Base-by-base conservation (phyloP, 2,888 invertebrate species). In the Tetragnatha montana region DNA sequence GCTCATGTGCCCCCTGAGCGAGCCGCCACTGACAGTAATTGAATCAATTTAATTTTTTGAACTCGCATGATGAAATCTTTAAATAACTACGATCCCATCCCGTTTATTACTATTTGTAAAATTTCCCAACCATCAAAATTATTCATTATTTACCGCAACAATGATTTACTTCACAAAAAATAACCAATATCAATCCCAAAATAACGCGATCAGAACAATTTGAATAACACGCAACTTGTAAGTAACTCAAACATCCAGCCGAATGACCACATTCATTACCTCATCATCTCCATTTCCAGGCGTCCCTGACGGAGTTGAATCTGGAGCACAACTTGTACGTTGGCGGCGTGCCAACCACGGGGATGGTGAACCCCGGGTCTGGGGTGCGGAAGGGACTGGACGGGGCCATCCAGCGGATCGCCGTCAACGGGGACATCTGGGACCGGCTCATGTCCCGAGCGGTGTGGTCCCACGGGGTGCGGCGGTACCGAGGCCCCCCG, bases 361-460 rank as follows among this genome's bases (percentile, higher is more conserved):
- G 92, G 84, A 92, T 93, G 90, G 92, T 94, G 68, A 94, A 94
- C 85, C 92, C 93, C 4, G 94, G 94, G 80, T 92, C 94, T 2
- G 93, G 93, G 4, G 93, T 94, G 22, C 92, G 92, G 8, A 87
- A 92, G 50, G 97, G 97, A 93, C 96, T 97, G 93, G 95, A 95
- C 93, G 98, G 98, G 87, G 96, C 97, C 22, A 95, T 98, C 92
- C 97, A 97, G 94, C 95, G 96, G 94, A 95, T 98, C 92, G 95
- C 96, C 93, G 95, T 97, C 91, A 97, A 97, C 93, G 97, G 97
- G 60, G 95, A 95, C 92, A 95, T 96, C 81, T 95, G 95, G 91
- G 94, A 94, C 89, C 93, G 93, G 90, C 92, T 94, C 73, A 93
- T 93, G 91, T 92, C 92, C 50, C 91, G 93, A 35, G 93, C 94